Evolutionary conservation across 2,113 vertebrate genomes (phyloP).

Genomic region (Chaetorhynchus papuensis): DNA sequence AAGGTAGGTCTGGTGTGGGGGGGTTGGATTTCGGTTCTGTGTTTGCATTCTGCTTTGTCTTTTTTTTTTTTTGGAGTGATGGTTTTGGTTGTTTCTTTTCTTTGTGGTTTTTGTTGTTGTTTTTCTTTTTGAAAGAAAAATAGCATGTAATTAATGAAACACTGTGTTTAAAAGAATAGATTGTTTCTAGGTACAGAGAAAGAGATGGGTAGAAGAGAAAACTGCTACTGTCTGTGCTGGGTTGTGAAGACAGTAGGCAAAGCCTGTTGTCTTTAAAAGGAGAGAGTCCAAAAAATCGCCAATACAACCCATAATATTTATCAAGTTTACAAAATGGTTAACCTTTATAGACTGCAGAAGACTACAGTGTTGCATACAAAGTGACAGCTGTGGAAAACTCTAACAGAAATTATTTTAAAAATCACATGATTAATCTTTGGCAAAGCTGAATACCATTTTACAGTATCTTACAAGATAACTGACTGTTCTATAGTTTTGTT

Average conservation of each 20-base stretch:
- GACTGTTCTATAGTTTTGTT: not conserved
- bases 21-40: not conserved
- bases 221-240: not conserved
- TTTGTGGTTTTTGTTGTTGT: no score
- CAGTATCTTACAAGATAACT: not conserved
- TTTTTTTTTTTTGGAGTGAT: not conserved
- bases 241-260: not conserved
- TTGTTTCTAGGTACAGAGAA: not conserved
- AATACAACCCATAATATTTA: not conserved
- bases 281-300: not conserved
- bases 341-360: not conserved
- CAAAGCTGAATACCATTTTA: not conserved
- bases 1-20: conserved; percentile 75
- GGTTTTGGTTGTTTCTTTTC: not conserved
- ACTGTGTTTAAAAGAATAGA: not conserved
- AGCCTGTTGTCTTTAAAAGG: not conserved
- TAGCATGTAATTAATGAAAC: not conserved
- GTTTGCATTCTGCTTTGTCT: not conserved
- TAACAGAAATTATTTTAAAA: not conserved
- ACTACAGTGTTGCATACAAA: not conserved
- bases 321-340: not conserved
- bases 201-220: not conserved
- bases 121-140: not conserved
- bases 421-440: not conserved
- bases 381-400: not conserved